phyloP scores from a whole-genome alignment of 2,113 vertebrate species.

The Festucalex cinctus region DNA sequence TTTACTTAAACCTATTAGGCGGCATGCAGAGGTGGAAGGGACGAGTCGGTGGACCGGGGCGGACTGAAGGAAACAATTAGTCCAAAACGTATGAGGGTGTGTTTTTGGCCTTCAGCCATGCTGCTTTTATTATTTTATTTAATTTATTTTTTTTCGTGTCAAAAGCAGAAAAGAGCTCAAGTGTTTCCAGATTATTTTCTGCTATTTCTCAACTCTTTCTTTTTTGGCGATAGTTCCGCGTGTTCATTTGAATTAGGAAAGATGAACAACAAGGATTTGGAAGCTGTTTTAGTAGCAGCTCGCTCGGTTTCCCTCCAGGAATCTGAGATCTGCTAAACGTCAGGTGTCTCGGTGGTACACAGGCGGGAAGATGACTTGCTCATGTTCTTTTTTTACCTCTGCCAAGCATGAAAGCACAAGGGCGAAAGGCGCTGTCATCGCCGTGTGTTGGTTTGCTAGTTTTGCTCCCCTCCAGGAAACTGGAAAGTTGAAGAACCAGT shows the following conservation, averaged over 20 bases:
- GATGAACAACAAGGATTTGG: slow-evolving; percentile 23
- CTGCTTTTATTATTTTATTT: slow-evolving; percentile 42
- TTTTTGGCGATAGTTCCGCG: slow-evolving; percentile 14
- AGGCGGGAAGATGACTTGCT: neutral
- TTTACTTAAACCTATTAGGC: slow-evolving; percentile 86
- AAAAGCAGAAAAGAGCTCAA: slow-evolving; percentile 67
- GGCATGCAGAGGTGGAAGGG: slow-evolving; percentile 43
- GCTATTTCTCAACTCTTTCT: slow-evolving; percentile 41
- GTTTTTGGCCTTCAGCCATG: slow-evolving; percentile 73
- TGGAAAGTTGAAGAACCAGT: neutral
- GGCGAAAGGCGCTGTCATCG: neutral
- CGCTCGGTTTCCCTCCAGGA: slow-evolving; percentile 6
- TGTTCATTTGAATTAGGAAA: slow-evolving; percentile 37
- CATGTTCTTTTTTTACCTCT: neutral
- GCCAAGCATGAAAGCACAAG: neutral
- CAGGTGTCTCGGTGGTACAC: slow-evolving; percentile 10
- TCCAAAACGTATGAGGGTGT: slow-evolving; percentile 65
- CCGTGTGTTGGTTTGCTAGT: neutral
- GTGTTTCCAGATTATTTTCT: slow-evolving; percentile 80
- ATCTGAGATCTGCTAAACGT: slow-evolving; percentile 27
- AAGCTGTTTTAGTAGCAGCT: slow-evolving; percentile 25
- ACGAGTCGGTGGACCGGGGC: slow-evolving; percentile 68
- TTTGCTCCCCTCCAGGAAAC: neutral
- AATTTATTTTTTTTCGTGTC: slow-evolving; percentile 28
- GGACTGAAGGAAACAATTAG: slow-evolving; percentile 86